phyloP scores from a whole-genome alignment of 2,888 invertebrate genomes.

The Drosophila anomalata region DNA sequence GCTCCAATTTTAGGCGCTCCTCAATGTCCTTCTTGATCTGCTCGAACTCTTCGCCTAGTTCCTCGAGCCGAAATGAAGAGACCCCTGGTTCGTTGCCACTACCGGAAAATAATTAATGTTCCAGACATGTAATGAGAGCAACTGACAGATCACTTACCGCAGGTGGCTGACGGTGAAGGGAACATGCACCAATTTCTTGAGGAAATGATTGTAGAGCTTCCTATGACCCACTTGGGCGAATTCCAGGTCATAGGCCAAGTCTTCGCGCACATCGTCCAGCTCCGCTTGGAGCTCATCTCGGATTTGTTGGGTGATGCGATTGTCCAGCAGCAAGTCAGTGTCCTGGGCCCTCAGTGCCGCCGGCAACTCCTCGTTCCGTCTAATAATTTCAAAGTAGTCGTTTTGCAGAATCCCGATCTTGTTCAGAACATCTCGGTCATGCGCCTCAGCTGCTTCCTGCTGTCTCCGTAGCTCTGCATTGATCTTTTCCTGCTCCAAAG shows the following conservation, averaged over 20 bases:
- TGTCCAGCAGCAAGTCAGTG: constrained; percentile 88
- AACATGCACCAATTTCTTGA: constrained; percentile 87
- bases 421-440: constrained; percentile 86
- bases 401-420: constrained; percentile 85
- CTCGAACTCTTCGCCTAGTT: constrained; percentile 86
- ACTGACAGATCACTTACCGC: constrained; percentile 80
- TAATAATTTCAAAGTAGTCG: constrained; percentile 86
- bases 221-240: constrained; percentile 87
- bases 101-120: background rate
- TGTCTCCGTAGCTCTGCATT: constrained; percentile 85
- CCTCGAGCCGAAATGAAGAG: constrained; percentile 87
- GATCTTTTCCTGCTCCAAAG: constrained; percentile 88
- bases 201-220: constrained; percentile 88
- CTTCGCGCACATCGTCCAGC: constrained; percentile 87
- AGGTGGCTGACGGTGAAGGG: constrained; percentile 87
- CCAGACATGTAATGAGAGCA: too few species aligned
- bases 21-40: constrained; percentile 86
- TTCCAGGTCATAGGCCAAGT: constrained; percentile 89
- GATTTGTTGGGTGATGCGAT: constrained; percentile 87
- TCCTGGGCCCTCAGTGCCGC: constrained; percentile 86
- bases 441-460: constrained; percentile 84
- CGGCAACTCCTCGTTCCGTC: constrained; percentile 86
- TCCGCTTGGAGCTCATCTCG: constrained; percentile 86
- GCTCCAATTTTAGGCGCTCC: constrained; percentile 86
- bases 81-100: constrained; percentile 83